Percentiles rank a stretch among this genome's conserved stretches.
These are phyloP conservation scores for Daubentonia madagascariensis DNA, from an alignment of 2,113 vertebrate genomes.

Conservation along the genomic window DNA sequence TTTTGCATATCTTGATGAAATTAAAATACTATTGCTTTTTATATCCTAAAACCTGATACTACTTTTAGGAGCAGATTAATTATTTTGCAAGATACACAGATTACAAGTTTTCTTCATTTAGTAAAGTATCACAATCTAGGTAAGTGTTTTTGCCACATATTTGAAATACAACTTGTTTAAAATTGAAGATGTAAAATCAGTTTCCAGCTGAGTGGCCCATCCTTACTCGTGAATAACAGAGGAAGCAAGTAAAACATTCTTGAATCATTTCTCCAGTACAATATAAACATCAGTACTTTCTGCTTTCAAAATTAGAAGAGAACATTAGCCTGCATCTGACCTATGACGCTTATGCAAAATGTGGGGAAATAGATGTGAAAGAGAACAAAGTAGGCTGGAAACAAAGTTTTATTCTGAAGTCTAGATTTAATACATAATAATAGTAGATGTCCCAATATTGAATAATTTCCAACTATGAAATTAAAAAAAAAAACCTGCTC, in stretches of 20 bases:
- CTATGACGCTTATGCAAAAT: neutral
- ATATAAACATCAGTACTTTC: neutral
- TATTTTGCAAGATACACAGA: neutral
- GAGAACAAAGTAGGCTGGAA: neutral
- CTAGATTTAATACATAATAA: neutral
- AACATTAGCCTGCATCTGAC: neutral
- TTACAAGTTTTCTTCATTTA: neutral
- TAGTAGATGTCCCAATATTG: neutral
- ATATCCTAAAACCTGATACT: neutral
- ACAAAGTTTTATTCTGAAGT: neutral
- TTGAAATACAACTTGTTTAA: neutral
- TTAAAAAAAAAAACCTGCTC: neutral
- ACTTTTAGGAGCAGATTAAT: slow-evolving; percentile 44
- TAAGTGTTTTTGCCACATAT: slow-evolving; percentile 19
- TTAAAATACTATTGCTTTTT: slow-evolving; percentile 2
- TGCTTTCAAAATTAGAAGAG: neutral
- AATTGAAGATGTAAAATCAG: neutral
- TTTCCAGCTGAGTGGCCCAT: neutral
- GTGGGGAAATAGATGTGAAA: neutral
- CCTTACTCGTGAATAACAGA: neutral
- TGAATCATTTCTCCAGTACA: neutral
- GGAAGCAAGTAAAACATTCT: neutral
- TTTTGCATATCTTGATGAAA: neutral
- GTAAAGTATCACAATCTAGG: neutral
- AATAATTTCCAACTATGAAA: neutral